phyloP scores from a whole-genome alignment of 2,113 vertebrate genomes.

The Loxodonta africana region DNA sequence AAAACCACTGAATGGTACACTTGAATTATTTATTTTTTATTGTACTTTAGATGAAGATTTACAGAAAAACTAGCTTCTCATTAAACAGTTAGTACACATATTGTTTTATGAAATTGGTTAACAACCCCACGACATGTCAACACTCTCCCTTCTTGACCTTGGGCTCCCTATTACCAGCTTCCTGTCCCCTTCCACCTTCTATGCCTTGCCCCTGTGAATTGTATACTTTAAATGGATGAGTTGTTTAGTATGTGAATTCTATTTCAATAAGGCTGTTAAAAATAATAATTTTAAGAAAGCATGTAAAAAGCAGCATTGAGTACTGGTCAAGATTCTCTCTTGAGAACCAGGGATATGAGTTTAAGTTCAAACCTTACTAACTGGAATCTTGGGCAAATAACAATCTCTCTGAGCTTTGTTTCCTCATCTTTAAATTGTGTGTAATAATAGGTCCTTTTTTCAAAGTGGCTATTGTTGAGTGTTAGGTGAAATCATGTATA shows the following conservation, averaged over 20 bases:
- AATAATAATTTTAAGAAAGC: neutral
- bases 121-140: no score
- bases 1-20: neutral
- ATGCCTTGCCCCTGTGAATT: neutral
- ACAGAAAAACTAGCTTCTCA: no score
- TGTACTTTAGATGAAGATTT: no score
- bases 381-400: constrained; percentile 14
- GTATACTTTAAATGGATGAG: neutral
- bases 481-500: neutral
- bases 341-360: neutral
- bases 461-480: neutral
- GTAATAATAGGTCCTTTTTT: neutral
- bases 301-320: neutral
- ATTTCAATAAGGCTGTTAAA: neutral
- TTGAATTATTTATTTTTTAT: no score
- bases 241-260: neutral
- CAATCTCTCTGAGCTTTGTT: neutral
- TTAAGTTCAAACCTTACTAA: neutral
- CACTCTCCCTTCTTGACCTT: no score
- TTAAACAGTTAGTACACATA: no score
- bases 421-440: constrained; percentile 12
- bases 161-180: no score
- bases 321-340: neutral
- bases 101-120: no score
- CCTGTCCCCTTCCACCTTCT: no score